Evolutionary conservation across 2,113 vertebrate genomes (phyloP).

Genomic region (Chionodraco myersi): DNA sequence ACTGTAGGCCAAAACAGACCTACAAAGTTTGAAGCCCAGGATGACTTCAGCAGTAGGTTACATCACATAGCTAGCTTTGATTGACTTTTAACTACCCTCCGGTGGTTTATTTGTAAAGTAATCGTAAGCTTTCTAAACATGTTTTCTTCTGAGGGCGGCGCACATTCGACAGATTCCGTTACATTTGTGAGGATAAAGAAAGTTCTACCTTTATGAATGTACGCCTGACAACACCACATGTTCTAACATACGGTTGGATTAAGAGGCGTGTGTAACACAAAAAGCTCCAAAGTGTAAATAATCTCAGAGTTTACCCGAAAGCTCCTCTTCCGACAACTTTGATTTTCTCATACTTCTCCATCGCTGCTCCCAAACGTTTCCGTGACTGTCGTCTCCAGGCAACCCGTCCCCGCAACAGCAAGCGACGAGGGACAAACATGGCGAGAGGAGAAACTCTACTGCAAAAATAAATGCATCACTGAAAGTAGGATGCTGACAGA

Average conservation of each 20-base stretch:
- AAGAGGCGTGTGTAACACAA: not conserved
- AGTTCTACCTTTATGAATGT: not conserved
- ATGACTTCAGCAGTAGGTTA: not conserved
- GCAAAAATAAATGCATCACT: not conserved
- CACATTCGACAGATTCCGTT: slow-evolving; percentile 23
- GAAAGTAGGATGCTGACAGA: not conserved
- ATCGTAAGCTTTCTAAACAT: not conserved
- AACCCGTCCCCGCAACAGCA: slow-evolving; percentile 78
- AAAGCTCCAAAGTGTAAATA: not conserved
- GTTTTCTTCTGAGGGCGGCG: not conserved
- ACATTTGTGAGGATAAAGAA: not conserved
- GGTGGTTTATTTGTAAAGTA: not conserved
- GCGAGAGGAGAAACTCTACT: not conserved
- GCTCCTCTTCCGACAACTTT: slow-evolving; percentile 97
- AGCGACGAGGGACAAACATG: slow-evolving; percentile 64
- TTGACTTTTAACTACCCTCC: no score
- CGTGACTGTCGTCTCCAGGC: slow-evolving; percentile 80
- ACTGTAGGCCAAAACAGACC: not conserved
- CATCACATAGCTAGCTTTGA: not conserved
- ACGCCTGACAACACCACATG: not conserved
- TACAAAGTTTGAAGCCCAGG: not conserved
- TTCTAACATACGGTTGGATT: not conserved
- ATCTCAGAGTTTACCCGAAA: slow-evolving; percentile 88
- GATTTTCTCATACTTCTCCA: slow-evolving; percentile 99
- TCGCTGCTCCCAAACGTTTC: slow-evolving; percentile 63